Conservation (phyloP, 1,140 invertebrate species). For the Drosophila mayri region DNA sequence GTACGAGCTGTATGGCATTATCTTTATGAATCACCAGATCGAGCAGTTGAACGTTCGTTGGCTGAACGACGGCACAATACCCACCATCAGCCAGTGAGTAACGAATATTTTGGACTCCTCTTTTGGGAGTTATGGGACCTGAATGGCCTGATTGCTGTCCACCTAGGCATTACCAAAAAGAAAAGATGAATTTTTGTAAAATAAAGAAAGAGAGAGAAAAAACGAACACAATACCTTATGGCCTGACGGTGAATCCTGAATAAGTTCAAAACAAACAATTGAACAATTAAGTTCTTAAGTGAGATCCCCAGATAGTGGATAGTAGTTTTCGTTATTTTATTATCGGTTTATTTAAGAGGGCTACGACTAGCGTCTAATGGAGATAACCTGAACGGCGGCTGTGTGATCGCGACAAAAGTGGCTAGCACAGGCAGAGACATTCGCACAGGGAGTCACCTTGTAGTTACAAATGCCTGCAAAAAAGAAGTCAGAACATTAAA, state of each 20-base stretch:
- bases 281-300: conserved; percentile 24
- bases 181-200: not conserved
- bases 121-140: not conserved
- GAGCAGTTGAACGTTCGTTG: conserved; percentile 79
- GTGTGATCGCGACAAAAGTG: conserved; percentile 71
- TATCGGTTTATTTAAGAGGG: conserved; percentile 32
- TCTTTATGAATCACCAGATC: conserved; percentile 82
- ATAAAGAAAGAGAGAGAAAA: not conserved
- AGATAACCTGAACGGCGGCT: conserved; percentile 70
- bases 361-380: conserved; percentile 57
- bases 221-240: not conserved
- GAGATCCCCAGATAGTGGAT: conserved; percentile 10
- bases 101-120: not conserved
- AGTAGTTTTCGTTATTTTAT: conserved; percentile 18
- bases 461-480: conserved; percentile 42
- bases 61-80: conserved; percentile 80
- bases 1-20: conserved; percentile 77
- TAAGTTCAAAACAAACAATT: conserved; percentile 19
- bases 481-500: not conserved
- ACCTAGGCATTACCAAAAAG: no score
- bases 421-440: conserved; percentile 57
- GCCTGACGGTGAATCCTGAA: conserved; percentile 1
- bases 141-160: not conserved
- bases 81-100: conserved; percentile 69
- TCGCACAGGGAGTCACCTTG: conserved; percentile 65